These are phyloP conservation scores for Microdon myrmicae DNA, from an alignment of 2,888 invertebrate species.

Conservation along the genomic window DNA sequence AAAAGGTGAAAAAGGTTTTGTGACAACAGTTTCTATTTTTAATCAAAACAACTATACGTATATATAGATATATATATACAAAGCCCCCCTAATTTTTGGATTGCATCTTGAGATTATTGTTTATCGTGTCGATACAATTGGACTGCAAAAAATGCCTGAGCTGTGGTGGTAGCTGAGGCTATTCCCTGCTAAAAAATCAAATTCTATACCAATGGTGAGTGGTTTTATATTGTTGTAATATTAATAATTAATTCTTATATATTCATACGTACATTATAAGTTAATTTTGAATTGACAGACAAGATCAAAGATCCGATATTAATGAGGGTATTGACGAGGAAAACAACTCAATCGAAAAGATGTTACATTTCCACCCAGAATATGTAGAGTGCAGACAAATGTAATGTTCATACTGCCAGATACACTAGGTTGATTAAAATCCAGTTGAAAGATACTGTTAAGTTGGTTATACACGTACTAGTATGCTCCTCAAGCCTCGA, in stretches of 20 bases:
- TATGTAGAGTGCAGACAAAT: constrained; percentile 16
- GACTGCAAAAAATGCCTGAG: constrained; percentile 26
- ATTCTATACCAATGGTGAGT: no score
- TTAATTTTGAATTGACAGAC: no score
- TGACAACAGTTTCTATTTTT: background rate
- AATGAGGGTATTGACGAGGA: constrained; percentile 4
- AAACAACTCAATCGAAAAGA: constrained; percentile 11
- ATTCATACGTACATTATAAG: background rate
- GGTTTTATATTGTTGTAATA: no score
- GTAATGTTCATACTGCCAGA: constrained; percentile 31
- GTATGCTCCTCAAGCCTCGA: constrained; percentile 20
- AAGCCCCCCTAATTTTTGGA: constrained; percentile 22
- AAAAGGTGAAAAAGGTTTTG: constrained; percentile 2
- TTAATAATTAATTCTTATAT: no score
- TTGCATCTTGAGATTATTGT: no score
- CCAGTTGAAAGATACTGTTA: constrained; percentile 49
- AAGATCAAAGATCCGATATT: no score
- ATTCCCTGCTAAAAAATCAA: no score
- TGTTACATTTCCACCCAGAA: constrained; percentile 8
- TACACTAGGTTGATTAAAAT: constrained; percentile 26
- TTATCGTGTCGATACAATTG: no score
- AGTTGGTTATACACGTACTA: constrained; percentile 15
- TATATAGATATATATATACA: background rate
- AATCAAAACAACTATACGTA: background rate
- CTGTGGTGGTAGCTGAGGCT: constrained; percentile 9